A percentile compares a stretch with the other conserved stretches of the same genome.
Conservation (phyloP, 2,888 invertebrate species). For the Ethmia dodecea region DNA sequence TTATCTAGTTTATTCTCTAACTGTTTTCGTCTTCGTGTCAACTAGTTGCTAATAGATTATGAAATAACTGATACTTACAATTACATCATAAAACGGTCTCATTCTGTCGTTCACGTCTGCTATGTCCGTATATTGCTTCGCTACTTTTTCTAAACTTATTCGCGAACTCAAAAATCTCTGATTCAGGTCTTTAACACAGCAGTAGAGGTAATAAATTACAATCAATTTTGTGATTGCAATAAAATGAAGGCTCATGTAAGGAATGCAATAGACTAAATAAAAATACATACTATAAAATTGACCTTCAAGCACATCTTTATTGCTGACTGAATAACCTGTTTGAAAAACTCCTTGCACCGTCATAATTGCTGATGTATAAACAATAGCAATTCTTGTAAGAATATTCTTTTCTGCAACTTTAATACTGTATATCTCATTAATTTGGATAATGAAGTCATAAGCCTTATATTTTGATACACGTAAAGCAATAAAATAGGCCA, state of each 20-base stretch:
- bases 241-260: slow-evolving; percentile 1
- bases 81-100: neutral
- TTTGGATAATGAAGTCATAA: slow-evolving; percentile 4
- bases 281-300: neutral
- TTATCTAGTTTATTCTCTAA: neutral
- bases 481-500: slow-evolving; percentile 1
- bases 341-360: too few species aligned
- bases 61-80: slow-evolving; percentile 6
- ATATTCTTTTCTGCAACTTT: neutral
- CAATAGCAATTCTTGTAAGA: neutral
- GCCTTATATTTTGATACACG: slow-evolving; percentile 3
- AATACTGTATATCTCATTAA: neutral
- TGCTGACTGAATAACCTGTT: neutral
- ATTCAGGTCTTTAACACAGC: neutral
- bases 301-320: neutral
- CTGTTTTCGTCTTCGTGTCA: neutral
- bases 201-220: slow-evolving; percentile 2
- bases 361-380: neutral
- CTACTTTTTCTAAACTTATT: neutral
- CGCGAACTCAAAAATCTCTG: neutral
- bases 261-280: neutral
- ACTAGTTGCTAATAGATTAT: neutral
- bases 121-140: slow-evolving; percentile 1
- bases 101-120: slow-evolving; percentile 6
- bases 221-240: neutral